Conservation (phyloP, 2,797 vertebrate genomes). For the Hirundo rustica region DNA sequence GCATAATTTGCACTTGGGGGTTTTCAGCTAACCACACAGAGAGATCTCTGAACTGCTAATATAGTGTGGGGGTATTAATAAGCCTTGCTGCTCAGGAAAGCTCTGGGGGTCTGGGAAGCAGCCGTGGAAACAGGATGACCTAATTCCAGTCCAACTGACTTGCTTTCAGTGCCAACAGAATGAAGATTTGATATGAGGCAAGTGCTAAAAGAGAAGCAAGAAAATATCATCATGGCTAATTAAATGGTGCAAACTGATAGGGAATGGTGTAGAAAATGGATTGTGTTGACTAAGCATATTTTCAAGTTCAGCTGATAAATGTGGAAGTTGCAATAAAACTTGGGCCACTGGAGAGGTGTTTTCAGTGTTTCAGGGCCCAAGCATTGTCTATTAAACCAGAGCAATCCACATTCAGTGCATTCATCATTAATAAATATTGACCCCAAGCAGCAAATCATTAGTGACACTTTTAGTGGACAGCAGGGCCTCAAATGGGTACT, state of each 20-base stretch:
- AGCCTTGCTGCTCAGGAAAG: background rate
- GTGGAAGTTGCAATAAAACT: background rate
- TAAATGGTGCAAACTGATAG: background rate
- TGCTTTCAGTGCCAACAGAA: background rate
- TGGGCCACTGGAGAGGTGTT: background rate
- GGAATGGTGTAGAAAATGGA: background rate
- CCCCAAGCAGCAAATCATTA: background rate
- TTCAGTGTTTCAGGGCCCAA: background rate
- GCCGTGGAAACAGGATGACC: background rate
- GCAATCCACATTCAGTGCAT: fast-evolving
- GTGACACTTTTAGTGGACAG: background rate
- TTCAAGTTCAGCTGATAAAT: background rate
- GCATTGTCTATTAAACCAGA: background rate
- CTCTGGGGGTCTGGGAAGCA: background rate
- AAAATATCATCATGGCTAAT: background rate
- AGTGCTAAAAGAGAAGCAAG: background rate
- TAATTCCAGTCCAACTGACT: background rate
- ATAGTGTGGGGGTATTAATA: background rate
- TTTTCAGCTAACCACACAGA: background rate
- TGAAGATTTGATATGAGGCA: background rate
- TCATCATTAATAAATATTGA: background rate
- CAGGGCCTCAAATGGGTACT: background rate
- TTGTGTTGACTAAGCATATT: background rate
- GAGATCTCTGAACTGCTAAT: background rate
- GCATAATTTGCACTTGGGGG: background rate